These are phyloP conservation scores for Cynodonichthys magdalenae DNA, from an alignment of 2,797 vertebrate genomes.

Conservation along the genomic window DNA sequence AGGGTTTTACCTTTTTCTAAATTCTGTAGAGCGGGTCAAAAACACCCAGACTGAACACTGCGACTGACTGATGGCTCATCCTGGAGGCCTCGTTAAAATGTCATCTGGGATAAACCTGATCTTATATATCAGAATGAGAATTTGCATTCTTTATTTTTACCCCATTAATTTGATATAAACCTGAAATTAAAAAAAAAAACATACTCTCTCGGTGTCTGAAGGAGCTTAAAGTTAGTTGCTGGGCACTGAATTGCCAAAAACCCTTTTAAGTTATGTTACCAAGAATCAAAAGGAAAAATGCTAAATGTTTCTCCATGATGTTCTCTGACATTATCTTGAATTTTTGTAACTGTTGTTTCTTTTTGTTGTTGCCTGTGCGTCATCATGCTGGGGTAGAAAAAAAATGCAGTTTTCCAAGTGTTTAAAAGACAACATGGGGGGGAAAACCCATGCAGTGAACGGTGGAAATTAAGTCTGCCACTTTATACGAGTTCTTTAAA, in stretches of 20 bases:
- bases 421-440: constrained; percentile 25
- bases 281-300: constrained; percentile 17
- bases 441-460: constrained; percentile 10
- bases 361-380: constrained; percentile 52
- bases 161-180: neutral
- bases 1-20: neutral
- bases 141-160: constrained; percentile 19
- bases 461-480: constrained; percentile 48
- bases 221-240: constrained; percentile 11
- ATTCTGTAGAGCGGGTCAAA: constrained; percentile 6
- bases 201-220: constrained; percentile 9
- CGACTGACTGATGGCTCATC: neutral
- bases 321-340: constrained; percentile 27
- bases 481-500: constrained; percentile 51
- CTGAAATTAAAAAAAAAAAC: neutral
- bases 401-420: constrained; percentile 20
- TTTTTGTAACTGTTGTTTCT: constrained; percentile 50
- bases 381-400: constrained; percentile 32
- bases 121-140: neutral
- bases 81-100: neutral
- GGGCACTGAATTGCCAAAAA: constrained; percentile 25
- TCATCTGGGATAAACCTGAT: neutral
- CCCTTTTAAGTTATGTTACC: constrained; percentile 33
- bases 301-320: constrained; percentile 37
- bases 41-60: constrained; percentile 15